Conservation (phyloP, 2,888 invertebrate genomes). For the Lathronympha strigana region DNA sequence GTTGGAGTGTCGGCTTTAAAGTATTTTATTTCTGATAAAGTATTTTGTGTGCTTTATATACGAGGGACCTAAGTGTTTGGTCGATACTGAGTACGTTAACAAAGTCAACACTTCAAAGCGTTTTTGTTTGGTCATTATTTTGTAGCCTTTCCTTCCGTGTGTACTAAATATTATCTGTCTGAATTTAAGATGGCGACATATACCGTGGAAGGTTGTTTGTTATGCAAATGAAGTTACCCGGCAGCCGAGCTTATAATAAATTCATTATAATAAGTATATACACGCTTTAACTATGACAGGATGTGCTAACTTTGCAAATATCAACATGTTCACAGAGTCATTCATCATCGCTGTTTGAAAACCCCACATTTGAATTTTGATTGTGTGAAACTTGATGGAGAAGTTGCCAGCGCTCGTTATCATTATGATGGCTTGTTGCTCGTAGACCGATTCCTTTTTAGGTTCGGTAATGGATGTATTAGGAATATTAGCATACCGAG, state of each 20-base stretch:
- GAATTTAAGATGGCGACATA: constrained; percentile 45
- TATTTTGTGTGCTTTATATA: too few relatives aligned
- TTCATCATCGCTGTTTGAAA: constrained; percentile 27
- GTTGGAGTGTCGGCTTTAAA: too few relatives aligned
- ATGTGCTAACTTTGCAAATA: constrained; percentile 37
- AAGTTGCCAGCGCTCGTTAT: constrained; percentile 24
- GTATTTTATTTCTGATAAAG: too few relatives aligned
- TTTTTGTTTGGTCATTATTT: constrained; percentile 45
- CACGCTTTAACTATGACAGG: constrained; percentile 32
- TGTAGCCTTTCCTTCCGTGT: constrained; percentile 45
- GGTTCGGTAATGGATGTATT: not conserved
- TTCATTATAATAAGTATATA: constrained; percentile 45
- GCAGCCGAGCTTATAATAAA: constrained; percentile 45
- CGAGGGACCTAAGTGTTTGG: too few relatives aligned
- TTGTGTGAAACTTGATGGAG: constrained; percentile 19
- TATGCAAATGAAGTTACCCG: constrained; percentile 46
- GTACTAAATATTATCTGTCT: constrained; percentile 45
- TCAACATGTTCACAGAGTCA: constrained; percentile 35
- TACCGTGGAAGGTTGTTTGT: constrained; percentile 44
- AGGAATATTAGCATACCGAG: too few relatives aligned
- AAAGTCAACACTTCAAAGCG: too few relatives aligned
- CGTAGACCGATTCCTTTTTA: constrained; percentile 6
- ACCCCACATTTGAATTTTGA: constrained; percentile 32
- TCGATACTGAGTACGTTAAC: too few relatives aligned
- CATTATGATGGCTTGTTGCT: constrained; percentile 3